A percentile compares a stretch with the other conserved stretches of the same genome.
Conservation (phyloP, 2,797 vertebrate genomes). For the Micromesistius poutassou region DNA sequence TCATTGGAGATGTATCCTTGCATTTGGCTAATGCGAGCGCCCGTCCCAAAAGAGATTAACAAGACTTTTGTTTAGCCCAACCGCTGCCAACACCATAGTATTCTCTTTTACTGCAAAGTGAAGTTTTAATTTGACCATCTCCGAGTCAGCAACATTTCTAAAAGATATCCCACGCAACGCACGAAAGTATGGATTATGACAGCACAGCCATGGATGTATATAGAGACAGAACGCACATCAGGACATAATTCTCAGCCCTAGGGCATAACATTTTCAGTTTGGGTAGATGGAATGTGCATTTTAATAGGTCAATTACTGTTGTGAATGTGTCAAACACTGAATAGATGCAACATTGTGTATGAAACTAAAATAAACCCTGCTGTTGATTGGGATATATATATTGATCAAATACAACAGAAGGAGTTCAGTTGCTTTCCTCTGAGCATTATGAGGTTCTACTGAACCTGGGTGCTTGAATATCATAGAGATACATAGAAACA, state of each 20-base stretch:
- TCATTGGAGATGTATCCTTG: not conserved
- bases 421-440: no score
- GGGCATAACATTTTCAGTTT: not conserved
- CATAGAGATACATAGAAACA: no score
- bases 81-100: slow-evolving; percentile 19
- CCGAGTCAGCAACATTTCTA: slow-evolving; percentile 25
- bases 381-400: no score
- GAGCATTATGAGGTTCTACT: no score
- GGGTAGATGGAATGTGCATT: not conserved
- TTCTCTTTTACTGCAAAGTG: slow-evolving; percentile 18
- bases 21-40: slow-evolving; percentile 16
- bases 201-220: not conserved
- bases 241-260: no score
- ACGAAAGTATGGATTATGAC: not conserved
- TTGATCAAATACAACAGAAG: no score
- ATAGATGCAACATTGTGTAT: no score
- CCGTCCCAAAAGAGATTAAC: slow-evolving; percentile 10
- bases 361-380: no score
- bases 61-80: slow-evolving; percentile 5
- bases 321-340: no score
- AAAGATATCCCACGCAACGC: slow-evolving; percentile 24
- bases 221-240: no score
- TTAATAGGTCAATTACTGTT: not conserved
- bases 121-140: slow-evolving; percentile 17
- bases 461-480: no score